A percentile compares a stretch with the other conserved stretches of the same genome.
Conservation (phyloP, 2,797 vertebrate genomes). For the Garrulus glandarius region DNA sequence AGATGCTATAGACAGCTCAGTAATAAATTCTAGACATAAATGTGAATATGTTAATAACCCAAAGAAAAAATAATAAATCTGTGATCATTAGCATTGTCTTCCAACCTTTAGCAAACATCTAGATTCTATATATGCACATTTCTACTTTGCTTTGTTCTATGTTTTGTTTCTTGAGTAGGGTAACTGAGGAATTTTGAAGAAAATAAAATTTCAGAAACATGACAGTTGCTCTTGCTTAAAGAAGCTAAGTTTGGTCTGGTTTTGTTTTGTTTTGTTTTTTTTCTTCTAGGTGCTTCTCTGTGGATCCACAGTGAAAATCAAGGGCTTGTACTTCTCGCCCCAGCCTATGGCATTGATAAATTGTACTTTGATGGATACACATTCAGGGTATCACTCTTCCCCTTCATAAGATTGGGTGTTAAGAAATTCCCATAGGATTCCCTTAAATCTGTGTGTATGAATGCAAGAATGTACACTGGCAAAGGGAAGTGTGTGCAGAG, state of each 20-base stretch:
- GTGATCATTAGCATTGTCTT: not conserved
- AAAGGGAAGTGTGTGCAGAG: not conserved
- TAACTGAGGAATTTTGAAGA: not conserved
- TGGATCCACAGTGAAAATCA: slow-evolving; percentile 59
- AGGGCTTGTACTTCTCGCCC: slow-evolving; percentile 70
- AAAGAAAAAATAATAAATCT: not conserved
- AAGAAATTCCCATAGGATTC: not conserved
- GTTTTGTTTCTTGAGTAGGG: not conserved
- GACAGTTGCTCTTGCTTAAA: not conserved
- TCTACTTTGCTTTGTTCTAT: not conserved
- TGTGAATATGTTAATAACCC: not conserved
- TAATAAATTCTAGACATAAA: not conserved
- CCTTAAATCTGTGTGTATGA: not conserved
- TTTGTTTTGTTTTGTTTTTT: not conserved
- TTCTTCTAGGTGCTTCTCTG: slow-evolving; percentile 40
- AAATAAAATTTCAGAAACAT: not conserved
- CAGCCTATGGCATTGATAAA: slow-evolving; percentile 73
- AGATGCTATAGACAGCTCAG: not conserved
- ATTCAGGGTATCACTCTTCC: slow-evolving; percentile 67
- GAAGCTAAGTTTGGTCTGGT: not conserved
- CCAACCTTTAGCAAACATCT: not conserved
- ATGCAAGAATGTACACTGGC: not conserved
- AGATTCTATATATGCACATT: not conserved
- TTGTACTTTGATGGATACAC: slow-evolving; percentile 67
- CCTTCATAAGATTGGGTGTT: not conserved